These are phyloP conservation scores for Muraenolepis orangiensis DNA, from an alignment of 2,797 vertebrate genomes.

Conservation along the genomic window DNA sequence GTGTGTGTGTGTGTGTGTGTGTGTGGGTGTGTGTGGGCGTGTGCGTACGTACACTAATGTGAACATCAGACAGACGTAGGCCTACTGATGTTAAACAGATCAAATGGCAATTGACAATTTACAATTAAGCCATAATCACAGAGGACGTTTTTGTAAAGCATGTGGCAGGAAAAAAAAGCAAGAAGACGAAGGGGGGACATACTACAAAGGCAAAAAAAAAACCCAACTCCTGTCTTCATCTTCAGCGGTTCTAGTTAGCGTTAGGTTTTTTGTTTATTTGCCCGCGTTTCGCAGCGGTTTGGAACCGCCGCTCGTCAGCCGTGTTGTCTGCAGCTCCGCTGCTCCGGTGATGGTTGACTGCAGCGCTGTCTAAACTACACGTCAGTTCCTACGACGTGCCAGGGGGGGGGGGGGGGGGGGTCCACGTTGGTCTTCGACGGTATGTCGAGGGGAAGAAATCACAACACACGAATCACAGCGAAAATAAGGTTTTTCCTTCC, in stretches of 20 bases:
- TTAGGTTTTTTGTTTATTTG: background rate
- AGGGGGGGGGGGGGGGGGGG: background rate
- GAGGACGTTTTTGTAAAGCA: background rate
- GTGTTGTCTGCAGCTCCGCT: background rate
- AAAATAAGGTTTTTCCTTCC: background rate
- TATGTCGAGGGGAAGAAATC: background rate
- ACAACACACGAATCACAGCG: background rate
- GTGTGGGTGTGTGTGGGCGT: background rate
- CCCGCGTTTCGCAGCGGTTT: background rate
- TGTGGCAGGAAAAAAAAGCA: background rate
- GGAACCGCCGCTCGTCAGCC: background rate
- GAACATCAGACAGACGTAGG: background rate
- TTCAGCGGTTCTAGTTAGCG: background rate
- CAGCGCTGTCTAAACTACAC: background rate
- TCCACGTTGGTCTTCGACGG: background rate
- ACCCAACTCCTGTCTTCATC: background rate
- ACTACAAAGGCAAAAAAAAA: background rate
- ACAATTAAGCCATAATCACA: background rate
- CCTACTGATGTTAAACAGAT: background rate
- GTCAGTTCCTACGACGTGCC: background rate
- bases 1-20: no score
- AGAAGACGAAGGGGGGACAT: background rate
- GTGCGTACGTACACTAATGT: background rate
- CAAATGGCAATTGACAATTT: background rate
- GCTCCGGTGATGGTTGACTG: background rate